Evolutionary conservation across 2,888 invertebrate genomes (phyloP), one percentile per base, ranked within the genome.

Genomic region (Protophormia terraenovae): DNA sequence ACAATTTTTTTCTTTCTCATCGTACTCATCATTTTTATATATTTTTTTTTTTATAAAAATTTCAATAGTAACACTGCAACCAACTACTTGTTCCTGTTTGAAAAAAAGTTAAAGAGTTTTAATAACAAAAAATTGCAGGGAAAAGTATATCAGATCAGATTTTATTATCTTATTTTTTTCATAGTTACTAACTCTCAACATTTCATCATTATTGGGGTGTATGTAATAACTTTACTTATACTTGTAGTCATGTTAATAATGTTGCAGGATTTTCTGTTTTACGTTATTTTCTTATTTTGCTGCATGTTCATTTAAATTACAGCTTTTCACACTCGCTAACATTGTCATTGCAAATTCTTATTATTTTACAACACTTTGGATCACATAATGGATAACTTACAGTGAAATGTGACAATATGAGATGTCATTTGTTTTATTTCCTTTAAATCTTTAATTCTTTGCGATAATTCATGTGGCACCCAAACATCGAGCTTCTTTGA

Each of bases 181-280:
- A 22, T 27, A 53, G 41, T 71, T 64, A 45, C 7, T 12, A 69
- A 75, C 41, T 69, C 32, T 53, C 29, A 81, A 62, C 72, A 64
- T 55, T 72, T 45, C 72, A 55, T 64, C 72, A 64, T 45, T 45
- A 45, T 58, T n/a, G 10, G 55, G 80, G 35, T 55, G 24, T 27
- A 64, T 45, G 35, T 72, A 55, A 66, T 64, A 55, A 66, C 41
- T 29, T 64, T 53, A 62, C 22, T 76, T 66, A 2, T 45, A 32
- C 45, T 32, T 19, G 41, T 45, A 55, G 64, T 64, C 41, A 47
- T 71, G 58, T 76, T 79, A 71, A 80, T 76, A 58, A 58, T 50
- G 55, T 66, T 76, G 55, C 16, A 64, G 3, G 3, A 27, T 41
- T 71, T 50, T 50, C 6, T 60, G 50, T n/a, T 50, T 47, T 8